A percentile compares a stretch with the other conserved stretches of the same genome.
Conservation (phyloP, 2,797 vertebrate species). For the Sebastes aleutianus region DNA sequence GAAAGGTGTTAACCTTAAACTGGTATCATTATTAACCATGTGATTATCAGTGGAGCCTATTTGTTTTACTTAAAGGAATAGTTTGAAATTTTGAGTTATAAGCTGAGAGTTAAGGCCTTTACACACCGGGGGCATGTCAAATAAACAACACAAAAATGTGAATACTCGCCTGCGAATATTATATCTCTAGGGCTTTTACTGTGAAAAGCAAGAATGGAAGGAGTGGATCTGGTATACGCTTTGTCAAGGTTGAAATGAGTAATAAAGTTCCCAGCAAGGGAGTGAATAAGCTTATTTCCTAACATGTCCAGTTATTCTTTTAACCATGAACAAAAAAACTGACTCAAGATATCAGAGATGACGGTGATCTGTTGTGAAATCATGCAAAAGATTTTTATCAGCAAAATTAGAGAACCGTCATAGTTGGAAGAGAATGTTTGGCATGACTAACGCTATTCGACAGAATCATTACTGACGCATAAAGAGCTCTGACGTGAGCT, state of each 20-base stretch:
- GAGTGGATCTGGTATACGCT: no score
- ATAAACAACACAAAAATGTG: no score
- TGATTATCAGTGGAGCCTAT: not conserved
- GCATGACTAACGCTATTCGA: slow-evolving; percentile 27
- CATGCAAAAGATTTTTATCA: slow-evolving; percentile 14
- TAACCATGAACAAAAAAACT: not conserved
- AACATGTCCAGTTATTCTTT: not conserved
- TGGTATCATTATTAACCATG: fast-evolving
- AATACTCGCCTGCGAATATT: no score
- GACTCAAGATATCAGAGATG: not conserved
- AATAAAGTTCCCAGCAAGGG: not conserved
- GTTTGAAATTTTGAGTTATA: not conserved
- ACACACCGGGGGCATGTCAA: no score
- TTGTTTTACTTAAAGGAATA: not conserved
- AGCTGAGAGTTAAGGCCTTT: not conserved
- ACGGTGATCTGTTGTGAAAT: slow-evolving; percentile 4
- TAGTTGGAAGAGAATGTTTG: not conserved
- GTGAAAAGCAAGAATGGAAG: no score
- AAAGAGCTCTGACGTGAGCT: not conserved
- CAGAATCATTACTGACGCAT: not conserved
- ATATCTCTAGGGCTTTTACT: no score
- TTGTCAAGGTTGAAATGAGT: no score
- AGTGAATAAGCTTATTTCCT: not conserved
- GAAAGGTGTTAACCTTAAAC: not conserved
- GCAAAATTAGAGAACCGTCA: not conserved